These are phyloP conservation scores for Rallus crepitans DNA, from an alignment of 2,797 vertebrate genomes.

Conservation along the genomic window DNA sequence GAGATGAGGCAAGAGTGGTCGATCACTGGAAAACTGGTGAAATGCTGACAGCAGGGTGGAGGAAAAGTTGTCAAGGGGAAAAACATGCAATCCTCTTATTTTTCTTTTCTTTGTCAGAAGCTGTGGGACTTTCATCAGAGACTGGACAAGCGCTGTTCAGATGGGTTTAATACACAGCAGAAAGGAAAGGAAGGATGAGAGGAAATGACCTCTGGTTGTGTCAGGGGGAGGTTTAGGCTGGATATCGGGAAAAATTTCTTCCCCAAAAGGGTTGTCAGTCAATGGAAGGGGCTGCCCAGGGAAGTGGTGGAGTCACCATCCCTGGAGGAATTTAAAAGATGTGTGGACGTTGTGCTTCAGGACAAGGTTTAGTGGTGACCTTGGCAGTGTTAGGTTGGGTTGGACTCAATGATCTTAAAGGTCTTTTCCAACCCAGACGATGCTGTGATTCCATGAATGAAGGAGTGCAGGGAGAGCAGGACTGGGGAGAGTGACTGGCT, in stretches of 20 bases:
- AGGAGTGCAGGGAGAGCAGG: neutral
- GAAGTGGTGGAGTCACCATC: no score
- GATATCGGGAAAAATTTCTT: no score
- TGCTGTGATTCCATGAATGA: neutral
- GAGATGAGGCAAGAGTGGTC: neutral
- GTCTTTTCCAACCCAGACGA: neutral
- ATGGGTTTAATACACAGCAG: neutral
- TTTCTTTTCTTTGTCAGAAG: neutral
- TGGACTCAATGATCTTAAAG: neutral
- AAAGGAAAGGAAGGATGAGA: neutral
- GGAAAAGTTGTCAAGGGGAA: neutral
- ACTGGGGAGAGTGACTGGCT: neutral
- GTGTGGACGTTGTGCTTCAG: no score
- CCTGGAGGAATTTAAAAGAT: no score
- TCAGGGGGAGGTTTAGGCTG: no score
- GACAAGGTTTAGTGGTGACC: no score
- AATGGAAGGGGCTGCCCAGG: no score
- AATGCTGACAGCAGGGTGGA: neutral
- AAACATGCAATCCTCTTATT: neutral
- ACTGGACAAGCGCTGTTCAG: neutral
- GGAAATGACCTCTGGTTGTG: neutral
- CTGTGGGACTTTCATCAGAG: neutral
- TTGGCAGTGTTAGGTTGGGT: neutral
- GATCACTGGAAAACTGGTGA: neutral
- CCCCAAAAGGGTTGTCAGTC: no score